Evolutionary conservation across 2,113 vertebrate genomes (phyloP), one percentile per base, ranked within the genome.

Genomic region (Alethe diademata): DNA sequence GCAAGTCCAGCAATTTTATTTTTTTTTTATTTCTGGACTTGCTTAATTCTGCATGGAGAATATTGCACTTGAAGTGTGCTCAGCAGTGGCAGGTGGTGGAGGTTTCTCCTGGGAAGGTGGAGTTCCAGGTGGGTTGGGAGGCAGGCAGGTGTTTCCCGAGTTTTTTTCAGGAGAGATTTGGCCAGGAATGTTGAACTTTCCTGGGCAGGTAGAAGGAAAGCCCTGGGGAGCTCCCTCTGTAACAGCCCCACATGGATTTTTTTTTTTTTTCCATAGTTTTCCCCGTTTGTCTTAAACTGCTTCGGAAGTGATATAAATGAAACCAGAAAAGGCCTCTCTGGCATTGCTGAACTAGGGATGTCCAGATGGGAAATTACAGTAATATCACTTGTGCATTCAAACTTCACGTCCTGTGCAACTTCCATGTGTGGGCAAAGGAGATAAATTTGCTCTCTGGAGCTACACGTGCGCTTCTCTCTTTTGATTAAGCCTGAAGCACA

Each of bases 301-400:
- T 90, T 94, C n/a, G 25, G 86, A 94, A 97, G 69, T 90, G 69
- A 74, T 50, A 75, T 83, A 93, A 96, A 78, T 71, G 78, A 81
- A 96, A 88, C n/a, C 82, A 85, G 92, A 94, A 93, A 92, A 82
- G 72, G 54, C 56, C 48, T 78, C 60, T 95, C 61, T 86, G 84
- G 57, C 82, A 88, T 80, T 83, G 80, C 85, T 64, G 86, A 88
- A 94, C 75, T 86, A 92, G 65, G 72, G 75, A 78, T 88, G 90
- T 78, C 88, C 94, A 93, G 82, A 67, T 90, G 75, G 74, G 82
- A 93, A 92, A 93, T 96, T 89, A 93, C 61, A 81, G 61, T 53
- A 89, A 67, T 84, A 65, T 26, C 78, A 78, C 48, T 93, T 60
- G 71, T 64, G 53, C 72, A 57, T 83, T 92, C 61, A 33, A 67